Base-by-base conservation (phyloP, 2,888 invertebrate species). In the Dasypolia templi region DNA sequence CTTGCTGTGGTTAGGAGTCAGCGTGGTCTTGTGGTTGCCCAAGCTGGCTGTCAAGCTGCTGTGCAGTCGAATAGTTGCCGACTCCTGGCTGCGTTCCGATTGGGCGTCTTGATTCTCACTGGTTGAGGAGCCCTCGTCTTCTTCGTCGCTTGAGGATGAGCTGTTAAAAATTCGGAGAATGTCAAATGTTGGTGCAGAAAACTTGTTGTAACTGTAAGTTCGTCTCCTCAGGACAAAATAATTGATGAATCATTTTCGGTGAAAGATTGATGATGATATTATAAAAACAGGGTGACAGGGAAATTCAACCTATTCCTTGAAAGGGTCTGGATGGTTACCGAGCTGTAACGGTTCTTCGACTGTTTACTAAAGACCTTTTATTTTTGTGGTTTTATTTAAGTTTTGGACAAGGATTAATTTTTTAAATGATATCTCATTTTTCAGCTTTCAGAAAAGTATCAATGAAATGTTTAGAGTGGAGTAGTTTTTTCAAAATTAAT, bases 131-230 rank as follows among this genome's bases (percentile, higher is more conserved):
- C 96, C 97, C 70, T 96, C 96, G 84, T 97, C 97, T 69, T 97
- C 97, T 75, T 97, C 97, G 62, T 97, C 97, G 87, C 97, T 97
- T 72, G 97, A 97, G 72, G 98, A 98, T 91, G 94, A 98, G 95
- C 95, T 98, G 97, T 86, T 97, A 78, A 42, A 42, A 22, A 29
- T 19, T 42, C 11, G 11, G 17, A 17, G 5, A 39, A 19, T 17
- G 12, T 22, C 11, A 70, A 65, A 62, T 19, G 12, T 62, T 62
- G 7, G 12, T 26, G 3, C 12, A 7, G 0, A 42, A 11, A 42
- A 26, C 26, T 12, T 26, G 42, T 26, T 19, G 26, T 12, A 26
- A 26, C 19, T 19, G 26, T 12, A 26, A 26, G 0, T n/a, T 59
- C 6, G n/a, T n/a, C 61, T 42, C 19, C 7, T 12, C 19, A 11